phyloP scores from a whole-genome alignment of 30 jellyfish, hydroid and myxozoan species.

The Aurelia aurita region DNA sequence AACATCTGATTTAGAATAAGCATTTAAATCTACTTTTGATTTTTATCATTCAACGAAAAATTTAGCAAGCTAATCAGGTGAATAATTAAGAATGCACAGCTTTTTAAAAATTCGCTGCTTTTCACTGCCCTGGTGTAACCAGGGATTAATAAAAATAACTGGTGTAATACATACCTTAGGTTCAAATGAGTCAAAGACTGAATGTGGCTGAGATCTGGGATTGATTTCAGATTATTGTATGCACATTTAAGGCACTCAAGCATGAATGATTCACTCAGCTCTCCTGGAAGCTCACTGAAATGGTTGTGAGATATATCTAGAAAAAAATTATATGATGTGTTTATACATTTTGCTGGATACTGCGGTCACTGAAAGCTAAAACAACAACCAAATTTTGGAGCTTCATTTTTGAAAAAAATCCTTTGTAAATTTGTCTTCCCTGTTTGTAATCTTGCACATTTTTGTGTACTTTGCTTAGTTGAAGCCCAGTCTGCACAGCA shows the following conservation, averaged over 20 bases:
- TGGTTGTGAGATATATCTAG: slow-evolving; percentile 86
- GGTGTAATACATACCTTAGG: slow-evolving; percentile 65
- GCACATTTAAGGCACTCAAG: slow-evolving; percentile 81
- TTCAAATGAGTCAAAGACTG: slow-evolving; percentile 73
- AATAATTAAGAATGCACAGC: no score
- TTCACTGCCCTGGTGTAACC: no score
- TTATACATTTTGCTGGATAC: neutral
- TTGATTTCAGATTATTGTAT: slow-evolving; percentile 61
- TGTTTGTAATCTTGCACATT: no score
- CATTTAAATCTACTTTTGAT: no score
- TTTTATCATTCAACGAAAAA: no score
- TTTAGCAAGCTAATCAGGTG: no score
- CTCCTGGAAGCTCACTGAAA: slow-evolving; percentile 91
- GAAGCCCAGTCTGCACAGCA: no score
- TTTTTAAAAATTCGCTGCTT: no score
- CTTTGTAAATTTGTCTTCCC: no score
- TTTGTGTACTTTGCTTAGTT: no score
- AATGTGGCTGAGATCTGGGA: slow-evolving; percentile 87
- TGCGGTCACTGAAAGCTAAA: neutral
- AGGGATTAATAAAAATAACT: no score
- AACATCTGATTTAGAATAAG: no score
- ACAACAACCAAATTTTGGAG: neutral
- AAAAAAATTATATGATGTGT: neutral
- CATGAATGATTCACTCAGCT: slow-evolving; percentile 81
- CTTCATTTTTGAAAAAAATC: neutral